Conservation (phyloP, 1,140 invertebrate genomes). For the Steinernema feltiae region DNA sequence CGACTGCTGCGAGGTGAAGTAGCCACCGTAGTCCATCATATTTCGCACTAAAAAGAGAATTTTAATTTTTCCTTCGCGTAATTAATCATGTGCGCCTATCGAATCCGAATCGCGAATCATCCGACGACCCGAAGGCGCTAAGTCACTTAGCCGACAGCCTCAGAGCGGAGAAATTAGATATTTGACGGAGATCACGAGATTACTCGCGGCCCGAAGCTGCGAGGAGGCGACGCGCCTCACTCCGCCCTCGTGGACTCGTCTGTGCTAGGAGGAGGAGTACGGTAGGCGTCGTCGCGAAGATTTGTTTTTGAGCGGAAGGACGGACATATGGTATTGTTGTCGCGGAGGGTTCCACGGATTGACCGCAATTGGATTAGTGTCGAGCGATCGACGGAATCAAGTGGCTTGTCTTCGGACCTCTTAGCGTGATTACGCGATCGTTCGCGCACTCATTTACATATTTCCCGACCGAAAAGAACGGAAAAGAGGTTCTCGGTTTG, state of each 20-base stretch:
- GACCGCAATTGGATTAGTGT: not conserved
- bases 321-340: not conserved
- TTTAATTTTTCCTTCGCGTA: not conserved
- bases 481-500: too few species aligned
- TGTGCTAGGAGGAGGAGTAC: not conserved
- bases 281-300: not conserved
- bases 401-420: not conserved
- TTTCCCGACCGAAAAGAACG: not conserved
- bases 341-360: not conserved
- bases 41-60: not conserved
- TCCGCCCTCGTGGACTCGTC: not conserved
- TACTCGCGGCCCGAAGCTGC: not conserved
- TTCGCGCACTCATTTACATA: constrained; percentile 9
- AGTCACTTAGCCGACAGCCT: not conserved
- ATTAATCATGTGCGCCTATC: not conserved
- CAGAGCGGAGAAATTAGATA: not conserved
- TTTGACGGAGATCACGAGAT: constrained; percentile 1
- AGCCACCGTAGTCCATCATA: not conserved
- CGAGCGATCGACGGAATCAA: not conserved
- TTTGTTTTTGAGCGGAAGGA: not conserved
- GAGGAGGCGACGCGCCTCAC: not conserved
- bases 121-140: not conserved
- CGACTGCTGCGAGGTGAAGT: constrained; percentile 4
- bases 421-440: constrained; percentile 10
- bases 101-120: not conserved